Conservation (phyloP, 2,888 invertebrate genomes). For the Gymnocheta viridis region DNA sequence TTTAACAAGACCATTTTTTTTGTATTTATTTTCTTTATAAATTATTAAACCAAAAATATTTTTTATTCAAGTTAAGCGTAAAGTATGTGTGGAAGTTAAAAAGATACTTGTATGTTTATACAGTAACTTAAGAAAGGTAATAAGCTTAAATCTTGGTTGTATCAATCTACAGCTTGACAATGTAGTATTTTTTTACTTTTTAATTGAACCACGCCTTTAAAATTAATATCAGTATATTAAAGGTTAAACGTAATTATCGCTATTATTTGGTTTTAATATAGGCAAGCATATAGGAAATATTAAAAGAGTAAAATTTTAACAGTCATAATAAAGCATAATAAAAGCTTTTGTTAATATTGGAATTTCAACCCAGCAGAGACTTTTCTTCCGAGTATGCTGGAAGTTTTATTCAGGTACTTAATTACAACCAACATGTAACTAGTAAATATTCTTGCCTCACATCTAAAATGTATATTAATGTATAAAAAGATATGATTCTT, state of each 20-base stretch:
- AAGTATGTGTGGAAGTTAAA: background rate
- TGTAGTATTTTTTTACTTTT: background rate
- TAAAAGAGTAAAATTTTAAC: background rate
- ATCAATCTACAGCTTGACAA: background rate
- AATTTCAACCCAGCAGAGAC: too few species aligned
- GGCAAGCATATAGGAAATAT: background rate
- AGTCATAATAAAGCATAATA: too few species aligned
- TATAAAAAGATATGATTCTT: too few species aligned
- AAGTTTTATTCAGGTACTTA: too few species aligned
- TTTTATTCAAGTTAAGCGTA: conserved; percentile 2
- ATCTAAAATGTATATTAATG: too few species aligned
- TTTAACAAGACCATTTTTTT: conserved; percentile 1
- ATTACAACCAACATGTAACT: too few species aligned
- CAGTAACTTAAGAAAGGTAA: background rate
- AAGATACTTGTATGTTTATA: background rate
- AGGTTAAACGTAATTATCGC: background rate
- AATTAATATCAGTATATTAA: background rate
- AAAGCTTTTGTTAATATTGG: too few species aligned
- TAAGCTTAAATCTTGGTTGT: background rate
- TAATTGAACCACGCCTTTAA: conserved; percentile 15
- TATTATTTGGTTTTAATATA: background rate
- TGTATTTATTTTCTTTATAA: background rate
- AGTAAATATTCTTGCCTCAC: too few species aligned
- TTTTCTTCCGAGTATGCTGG: too few species aligned
- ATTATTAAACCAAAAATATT: background rate